Conservation (phyloP, 2,113 vertebrate species). For the Procapra przewalskii region DNA sequence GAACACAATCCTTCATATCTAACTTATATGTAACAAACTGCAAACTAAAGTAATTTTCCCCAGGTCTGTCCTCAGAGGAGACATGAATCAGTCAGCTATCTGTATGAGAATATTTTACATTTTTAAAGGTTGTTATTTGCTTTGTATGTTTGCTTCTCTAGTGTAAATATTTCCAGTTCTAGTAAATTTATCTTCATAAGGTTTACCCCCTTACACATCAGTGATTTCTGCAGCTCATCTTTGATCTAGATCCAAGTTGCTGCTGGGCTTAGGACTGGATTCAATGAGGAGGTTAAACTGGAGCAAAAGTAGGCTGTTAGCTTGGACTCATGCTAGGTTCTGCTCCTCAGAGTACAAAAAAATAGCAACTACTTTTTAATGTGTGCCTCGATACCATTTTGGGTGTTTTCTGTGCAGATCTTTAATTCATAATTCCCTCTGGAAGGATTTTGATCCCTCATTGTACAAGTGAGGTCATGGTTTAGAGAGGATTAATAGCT, state of each 20-base stretch:
- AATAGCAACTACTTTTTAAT: neutral
- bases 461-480: neutral
- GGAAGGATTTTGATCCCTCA: neutral
- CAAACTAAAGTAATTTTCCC: neutral
- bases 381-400: neutral
- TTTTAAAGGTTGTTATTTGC: constrained; percentile 29
- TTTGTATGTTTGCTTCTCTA: neutral
- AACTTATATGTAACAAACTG: neutral
- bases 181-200: neutral
- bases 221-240: constrained; percentile 23
- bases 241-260: neutral
- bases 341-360: neutral
- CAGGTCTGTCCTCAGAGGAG: neutral
- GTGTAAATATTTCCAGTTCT: constrained; percentile 16
- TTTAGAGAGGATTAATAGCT: neutral
- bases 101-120: constrained; percentile 7
- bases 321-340: neutral
- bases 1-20: neutral
- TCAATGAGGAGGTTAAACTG: neutral
- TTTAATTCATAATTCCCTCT: neutral
- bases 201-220: neutral
- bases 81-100: constrained; percentile 24
- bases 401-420: neutral
- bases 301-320: neutral
- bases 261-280: neutral